Evolutionary conservation across 2,113 vertebrate species (phyloP).

Genomic region (Actenoides hombroni): DNA sequence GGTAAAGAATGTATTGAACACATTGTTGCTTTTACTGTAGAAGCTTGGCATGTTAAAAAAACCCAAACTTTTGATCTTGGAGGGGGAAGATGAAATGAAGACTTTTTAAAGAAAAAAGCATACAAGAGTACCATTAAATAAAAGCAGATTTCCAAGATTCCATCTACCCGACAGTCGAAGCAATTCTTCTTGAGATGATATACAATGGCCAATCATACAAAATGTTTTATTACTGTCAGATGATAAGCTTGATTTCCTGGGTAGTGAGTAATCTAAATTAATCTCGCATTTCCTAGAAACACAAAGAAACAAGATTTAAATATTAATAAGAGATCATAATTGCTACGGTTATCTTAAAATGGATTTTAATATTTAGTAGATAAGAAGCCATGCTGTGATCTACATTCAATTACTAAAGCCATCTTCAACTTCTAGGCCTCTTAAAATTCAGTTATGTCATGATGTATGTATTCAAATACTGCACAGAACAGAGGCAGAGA

Average conservation of each 20-base stretch:
- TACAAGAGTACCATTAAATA: slow-evolving; percentile 83
- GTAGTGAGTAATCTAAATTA: slow-evolving; percentile 88
- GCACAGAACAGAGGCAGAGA: not conserved
- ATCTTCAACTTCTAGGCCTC: not conserved
- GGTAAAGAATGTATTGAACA: not conserved
- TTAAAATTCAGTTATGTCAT: not conserved
- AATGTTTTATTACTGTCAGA: slow-evolving; percentile 96
- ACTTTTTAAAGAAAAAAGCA: not conserved
- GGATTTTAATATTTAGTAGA: not conserved
- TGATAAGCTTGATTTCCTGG: slow-evolving; percentile 90
- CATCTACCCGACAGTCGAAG: slow-evolving; percentile 77
- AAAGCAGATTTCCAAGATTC: slow-evolving; percentile 88
- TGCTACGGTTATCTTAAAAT: not conserved
- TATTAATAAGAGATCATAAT: not conserved
- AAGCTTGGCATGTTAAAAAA: not conserved
- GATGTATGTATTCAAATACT: not conserved
- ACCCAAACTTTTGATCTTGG: not conserved
- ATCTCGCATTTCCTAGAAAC: slow-evolving; percentile 86
- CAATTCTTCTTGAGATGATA: slow-evolving; percentile 79
- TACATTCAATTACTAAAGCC: not conserved
- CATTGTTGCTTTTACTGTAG: not conserved
- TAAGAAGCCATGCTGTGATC: not conserved
- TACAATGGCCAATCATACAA: slow-evolving; percentile 91
- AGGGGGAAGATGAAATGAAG: not conserved
- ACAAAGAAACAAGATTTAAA: slow-evolving; percentile 13